A percentile compares a stretch with the other conserved stretches of the same genome.
Conservation (phyloP, 2,113 vertebrate species). For the Apus apus region DNA sequence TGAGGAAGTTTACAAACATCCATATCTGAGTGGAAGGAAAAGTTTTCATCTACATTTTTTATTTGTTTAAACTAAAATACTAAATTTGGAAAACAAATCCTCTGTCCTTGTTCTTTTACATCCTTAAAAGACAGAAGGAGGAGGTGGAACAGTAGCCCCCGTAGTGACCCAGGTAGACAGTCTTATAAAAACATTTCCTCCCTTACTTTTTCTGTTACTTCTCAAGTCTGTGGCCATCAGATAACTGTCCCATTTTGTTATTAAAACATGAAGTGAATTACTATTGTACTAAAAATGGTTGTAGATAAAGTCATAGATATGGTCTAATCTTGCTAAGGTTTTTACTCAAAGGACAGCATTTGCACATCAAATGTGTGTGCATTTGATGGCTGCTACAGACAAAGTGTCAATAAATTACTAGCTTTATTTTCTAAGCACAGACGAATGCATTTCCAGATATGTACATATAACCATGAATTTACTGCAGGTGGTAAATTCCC, state of each 20-base stretch:
- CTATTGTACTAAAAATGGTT: neutral
- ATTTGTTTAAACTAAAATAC: neutral
- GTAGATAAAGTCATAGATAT: neutral
- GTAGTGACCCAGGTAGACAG: neutral
- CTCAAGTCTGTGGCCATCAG: neutral
- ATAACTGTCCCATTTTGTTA: neutral
- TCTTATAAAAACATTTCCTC: neutral
- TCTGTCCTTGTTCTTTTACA: neutral
- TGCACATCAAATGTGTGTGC: neutral
- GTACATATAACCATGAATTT: neutral
- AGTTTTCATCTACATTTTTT: accelerated
- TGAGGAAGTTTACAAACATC: neutral
- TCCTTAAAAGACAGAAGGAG: neutral
- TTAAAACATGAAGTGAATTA: neutral
- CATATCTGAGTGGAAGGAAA: neutral
- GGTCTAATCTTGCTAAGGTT: neutral
- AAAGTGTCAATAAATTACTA: neutral
- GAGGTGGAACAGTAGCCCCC: neutral
- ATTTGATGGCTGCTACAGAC: neutral
- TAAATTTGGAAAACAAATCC: neutral
- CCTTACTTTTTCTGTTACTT: neutral
- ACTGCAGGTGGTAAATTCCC: neutral
- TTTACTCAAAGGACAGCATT: neutral
- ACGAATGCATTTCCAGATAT: neutral
- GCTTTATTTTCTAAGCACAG: neutral